Evolutionary conservation across 92 coral and sea anemone genomes (phyloP).

Genomic region (Parazoanthus swiftii): DNA sequence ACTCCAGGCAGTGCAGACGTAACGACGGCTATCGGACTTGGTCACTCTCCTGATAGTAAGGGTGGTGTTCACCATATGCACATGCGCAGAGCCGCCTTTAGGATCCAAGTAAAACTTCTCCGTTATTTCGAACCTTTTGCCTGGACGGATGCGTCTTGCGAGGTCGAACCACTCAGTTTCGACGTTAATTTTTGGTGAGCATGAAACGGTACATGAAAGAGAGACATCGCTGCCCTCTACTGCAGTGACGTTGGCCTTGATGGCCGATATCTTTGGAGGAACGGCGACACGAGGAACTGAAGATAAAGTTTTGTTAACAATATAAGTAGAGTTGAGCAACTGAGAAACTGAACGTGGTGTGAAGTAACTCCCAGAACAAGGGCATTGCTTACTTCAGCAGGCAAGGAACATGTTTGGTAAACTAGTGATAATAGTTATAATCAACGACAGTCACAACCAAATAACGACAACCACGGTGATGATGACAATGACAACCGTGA

Average conservation of each 20-base stretch:
- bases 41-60: slow-evolving; percentile 18
- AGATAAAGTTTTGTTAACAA: background rate
- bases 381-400: too few species aligned
- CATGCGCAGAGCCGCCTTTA: background rate
- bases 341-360: too few species aligned
- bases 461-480: background rate
- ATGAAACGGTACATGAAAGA: background rate
- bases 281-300: slow-evolving; percentile 1
- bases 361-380: too few species aligned
- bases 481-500: background rate
- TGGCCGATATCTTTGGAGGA: slow-evolving; percentile 12
- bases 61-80: slow-evolving; percentile 20
- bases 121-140: background rate
- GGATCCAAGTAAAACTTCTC: slow-evolving; percentile 29
- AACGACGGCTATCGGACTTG: background rate
- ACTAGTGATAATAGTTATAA: too few species aligned
- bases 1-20: slow-evolving; percentile 11
- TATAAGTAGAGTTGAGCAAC: background rate
- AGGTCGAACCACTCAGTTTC: slow-evolving; percentile 13
- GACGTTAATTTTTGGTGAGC: slow-evolving; percentile 1
- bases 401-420: too few species aligned
- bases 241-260: background rate
- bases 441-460: background rate
- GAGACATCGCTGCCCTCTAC: slow-evolving; percentile 10
- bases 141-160: background rate